Evolutionary conservation across 2,113 vertebrate species (phyloP).

Genomic region (Amphiprion percula): DNA sequence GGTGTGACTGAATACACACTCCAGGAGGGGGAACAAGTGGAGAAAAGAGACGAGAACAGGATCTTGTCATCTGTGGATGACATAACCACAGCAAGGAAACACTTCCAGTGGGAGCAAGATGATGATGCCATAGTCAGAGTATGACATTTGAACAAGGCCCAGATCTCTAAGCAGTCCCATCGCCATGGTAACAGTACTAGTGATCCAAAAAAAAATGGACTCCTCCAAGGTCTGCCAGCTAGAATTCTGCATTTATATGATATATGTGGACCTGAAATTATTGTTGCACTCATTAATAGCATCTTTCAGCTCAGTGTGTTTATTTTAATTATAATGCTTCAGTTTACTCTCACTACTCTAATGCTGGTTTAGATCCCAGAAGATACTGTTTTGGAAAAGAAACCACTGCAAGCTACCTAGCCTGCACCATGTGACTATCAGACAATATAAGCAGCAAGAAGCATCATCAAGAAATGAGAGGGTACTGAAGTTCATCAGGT

Average conservation of each 20-base stretch:
- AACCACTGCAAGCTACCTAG: too few species aligned
- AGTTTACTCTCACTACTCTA: too few species aligned
- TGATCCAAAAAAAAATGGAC: conserved; percentile 24
- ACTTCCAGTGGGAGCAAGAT: conserved; percentile 26
- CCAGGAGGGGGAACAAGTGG: conserved; percentile 6
- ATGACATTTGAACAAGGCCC: conserved; percentile 41
- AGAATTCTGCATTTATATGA: neutral
- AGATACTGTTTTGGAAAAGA: too few species aligned
- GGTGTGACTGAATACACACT: neutral
- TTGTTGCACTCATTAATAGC: neutral
- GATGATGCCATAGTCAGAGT: conserved; percentile 36
- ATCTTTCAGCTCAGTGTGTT: neutral
- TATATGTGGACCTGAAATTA: neutral
- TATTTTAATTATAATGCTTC: too few species aligned
- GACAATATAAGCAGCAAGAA: too few species aligned
- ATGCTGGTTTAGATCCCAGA: too few species aligned
- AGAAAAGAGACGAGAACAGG: conserved; percentile 2
- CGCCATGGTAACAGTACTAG: conserved; percentile 32
- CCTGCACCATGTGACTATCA: too few species aligned
- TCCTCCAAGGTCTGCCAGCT: neutral
- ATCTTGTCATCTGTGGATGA: conserved; percentile 29
- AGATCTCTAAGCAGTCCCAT: conserved; percentile 14
- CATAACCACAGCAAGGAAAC: conserved; percentile 27
- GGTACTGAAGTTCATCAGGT: too few species aligned
- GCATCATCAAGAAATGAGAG: too few species aligned